Evolutionary conservation across 23 tunicate genomes (phyloP).

Genomic region (Halocynthia aurantium): DNA sequence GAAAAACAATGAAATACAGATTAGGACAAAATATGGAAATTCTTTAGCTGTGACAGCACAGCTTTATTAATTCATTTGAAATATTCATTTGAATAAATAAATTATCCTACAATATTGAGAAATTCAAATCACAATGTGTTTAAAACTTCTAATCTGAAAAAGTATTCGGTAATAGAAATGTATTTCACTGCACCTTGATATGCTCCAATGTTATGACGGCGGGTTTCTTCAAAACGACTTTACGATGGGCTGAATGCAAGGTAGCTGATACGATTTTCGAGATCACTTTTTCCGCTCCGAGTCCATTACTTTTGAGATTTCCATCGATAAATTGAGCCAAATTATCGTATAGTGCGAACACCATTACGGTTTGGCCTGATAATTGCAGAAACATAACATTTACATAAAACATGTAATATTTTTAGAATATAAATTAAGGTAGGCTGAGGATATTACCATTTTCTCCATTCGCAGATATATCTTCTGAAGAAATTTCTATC

Average conservation of each 20-base stretch:
- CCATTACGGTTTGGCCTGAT: conserved; percentile 16
- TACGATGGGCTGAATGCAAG: conserved; percentile 21
- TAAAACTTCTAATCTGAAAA: too few relatives aligned
- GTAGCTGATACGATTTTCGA: conserved; percentile 52
- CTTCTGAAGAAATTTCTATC: background rate
- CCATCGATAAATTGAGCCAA: conserved; percentile 20
- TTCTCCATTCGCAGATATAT: background rate
- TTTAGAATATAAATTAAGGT: background rate
- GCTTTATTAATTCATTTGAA: too few relatives aligned
- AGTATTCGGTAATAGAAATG: too few relatives aligned
- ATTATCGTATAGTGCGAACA: conserved; percentile 37
- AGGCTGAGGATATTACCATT: background rate
- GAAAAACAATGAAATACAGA: background rate
- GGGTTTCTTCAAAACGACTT: conserved; percentile 19
- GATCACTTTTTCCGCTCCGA: conserved; percentile 3
- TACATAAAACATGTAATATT: background rate
- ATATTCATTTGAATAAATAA: too few relatives aligned
- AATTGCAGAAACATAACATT: background rate
- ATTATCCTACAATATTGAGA: too few relatives aligned
- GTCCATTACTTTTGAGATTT: background rate
- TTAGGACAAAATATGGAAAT: background rate
- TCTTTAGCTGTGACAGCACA: too few relatives aligned
- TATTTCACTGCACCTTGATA: conserved; percentile 4
- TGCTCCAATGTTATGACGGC: conserved; percentile 29
- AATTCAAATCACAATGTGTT: too few relatives aligned